Conservation (phyloP, 2,797 vertebrate genomes). For the Pseudochromis fuscus region DNA sequence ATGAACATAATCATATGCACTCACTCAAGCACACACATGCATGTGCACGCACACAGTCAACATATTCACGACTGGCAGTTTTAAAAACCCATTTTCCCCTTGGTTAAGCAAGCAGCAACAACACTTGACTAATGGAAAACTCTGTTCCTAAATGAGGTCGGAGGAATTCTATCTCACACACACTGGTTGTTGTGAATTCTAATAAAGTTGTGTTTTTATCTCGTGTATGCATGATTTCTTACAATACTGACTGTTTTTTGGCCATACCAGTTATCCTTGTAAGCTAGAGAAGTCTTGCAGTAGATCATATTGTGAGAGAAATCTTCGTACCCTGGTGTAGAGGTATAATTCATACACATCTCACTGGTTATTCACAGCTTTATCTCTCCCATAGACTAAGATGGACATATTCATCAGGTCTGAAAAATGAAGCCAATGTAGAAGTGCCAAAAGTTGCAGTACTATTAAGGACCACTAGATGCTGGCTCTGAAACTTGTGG, state of each 20-base stretch:
- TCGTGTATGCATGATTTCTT: constrained; percentile 49
- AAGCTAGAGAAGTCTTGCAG: constrained; percentile 12
- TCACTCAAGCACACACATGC: constrained; percentile 18
- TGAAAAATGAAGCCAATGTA: no score
- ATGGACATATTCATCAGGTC: no score
- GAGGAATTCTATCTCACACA: constrained; percentile 81
- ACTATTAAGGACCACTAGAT: no score
- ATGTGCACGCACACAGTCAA: constrained; percentile 52
- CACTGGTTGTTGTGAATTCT: constrained; percentile 77
- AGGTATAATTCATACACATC: constrained; percentile 3
- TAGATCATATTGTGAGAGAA: constrained; percentile 15
- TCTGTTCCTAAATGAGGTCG: constrained; percentile 82
- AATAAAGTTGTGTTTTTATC: constrained; percentile 76
- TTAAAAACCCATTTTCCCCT: constrained; percentile 86
- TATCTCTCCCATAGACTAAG: no score
- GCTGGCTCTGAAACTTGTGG: no score
- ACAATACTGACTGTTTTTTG: constrained; percentile 27
- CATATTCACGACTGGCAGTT: constrained; percentile 81
- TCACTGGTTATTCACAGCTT: no score
- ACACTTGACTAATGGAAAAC: constrained; percentile 85
- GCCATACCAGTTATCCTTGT: constrained; percentile 8
- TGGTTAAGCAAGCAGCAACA: constrained; percentile 86
- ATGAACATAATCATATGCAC: constrained; percentile 64
- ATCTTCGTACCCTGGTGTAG: background rate
- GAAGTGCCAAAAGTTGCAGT: no score